Evolutionary conservation across 2,797 vertebrate genomes (phyloP).

Genomic region (Caiman crocodilus): DNA sequence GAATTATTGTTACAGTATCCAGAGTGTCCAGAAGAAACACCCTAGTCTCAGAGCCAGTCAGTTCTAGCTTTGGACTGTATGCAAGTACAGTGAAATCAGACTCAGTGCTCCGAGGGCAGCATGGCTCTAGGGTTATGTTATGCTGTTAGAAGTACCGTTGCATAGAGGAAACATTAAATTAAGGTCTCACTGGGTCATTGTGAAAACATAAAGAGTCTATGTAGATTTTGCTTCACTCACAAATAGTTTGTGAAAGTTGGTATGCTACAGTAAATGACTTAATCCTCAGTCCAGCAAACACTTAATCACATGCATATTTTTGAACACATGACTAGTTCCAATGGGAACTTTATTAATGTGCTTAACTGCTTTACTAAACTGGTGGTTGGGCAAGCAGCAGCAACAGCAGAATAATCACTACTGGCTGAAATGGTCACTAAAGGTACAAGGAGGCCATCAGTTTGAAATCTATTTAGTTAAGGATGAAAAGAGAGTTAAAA

Average conservation of each 20-base stretch:
- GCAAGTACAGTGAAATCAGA: background rate
- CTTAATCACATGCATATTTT: background rate
- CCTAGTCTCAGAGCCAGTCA: background rate
- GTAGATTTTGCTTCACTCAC: background rate
- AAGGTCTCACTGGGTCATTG: background rate
- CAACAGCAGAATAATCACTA: rapidly evolving
- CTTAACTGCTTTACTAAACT: background rate
- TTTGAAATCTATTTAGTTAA: background rate
- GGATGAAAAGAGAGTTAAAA: background rate
- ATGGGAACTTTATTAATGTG: background rate
- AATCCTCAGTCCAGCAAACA: background rate
- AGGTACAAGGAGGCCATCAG: background rate
- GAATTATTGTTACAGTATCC: background rate
- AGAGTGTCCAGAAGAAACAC: background rate
- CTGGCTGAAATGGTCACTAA: background rate
- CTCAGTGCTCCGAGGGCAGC: background rate
- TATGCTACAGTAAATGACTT: background rate
- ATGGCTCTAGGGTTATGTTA: background rate
- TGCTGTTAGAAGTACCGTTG: background rate
- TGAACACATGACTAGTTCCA: background rate
- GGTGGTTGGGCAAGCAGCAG: background rate
- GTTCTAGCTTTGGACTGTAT: slow-evolving; percentile 4
- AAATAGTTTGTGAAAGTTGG: background rate
- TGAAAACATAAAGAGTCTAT: background rate
- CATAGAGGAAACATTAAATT: background rate